A percentile compares a stretch with the other conserved stretches of the same genome.
phyloP scores from a whole-genome alignment of 2,797 vertebrate genomes.

The Mus minutoides region DNA sequence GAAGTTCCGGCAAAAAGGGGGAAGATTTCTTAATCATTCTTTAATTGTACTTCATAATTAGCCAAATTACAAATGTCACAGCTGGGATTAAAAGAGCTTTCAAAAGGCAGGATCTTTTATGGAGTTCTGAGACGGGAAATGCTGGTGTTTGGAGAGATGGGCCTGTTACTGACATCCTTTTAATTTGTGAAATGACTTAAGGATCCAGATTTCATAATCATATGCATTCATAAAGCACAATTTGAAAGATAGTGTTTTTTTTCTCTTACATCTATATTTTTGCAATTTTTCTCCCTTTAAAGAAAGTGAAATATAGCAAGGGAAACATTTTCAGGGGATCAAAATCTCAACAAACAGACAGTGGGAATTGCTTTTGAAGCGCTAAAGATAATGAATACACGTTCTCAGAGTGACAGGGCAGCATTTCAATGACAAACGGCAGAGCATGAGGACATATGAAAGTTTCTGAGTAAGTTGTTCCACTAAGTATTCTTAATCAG shows the following conservation, averaged over 20 bases:
- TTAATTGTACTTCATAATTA: constrained; percentile 81
- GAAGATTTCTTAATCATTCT: constrained; percentile 73
- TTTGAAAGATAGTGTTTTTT: constrained; percentile 42
- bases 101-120: background rate
- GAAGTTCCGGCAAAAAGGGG: constrained; percentile 34
- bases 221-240: constrained; percentile 53
- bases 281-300: constrained; percentile 51
- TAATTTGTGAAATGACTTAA: constrained; percentile 16
- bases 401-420: background rate
- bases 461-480: constrained; percentile 72
- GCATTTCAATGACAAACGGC: constrained; percentile 62
- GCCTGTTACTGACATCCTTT: background rate
- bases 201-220: constrained; percentile 28
- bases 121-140: constrained; percentile 18
- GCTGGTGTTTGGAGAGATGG: background rate
- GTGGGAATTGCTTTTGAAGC: constrained; percentile 58
- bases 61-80: constrained; percentile 67
- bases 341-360: constrained; percentile 67
- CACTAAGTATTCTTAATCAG: constrained; percentile 77
- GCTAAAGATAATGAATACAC: constrained; percentile 68
- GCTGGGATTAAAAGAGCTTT: constrained; percentile 64
- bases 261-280: constrained; percentile 51
- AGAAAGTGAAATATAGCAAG: constrained; percentile 51
- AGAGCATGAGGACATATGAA: constrained; percentile 56
- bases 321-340: constrained; percentile 60